Base-by-base conservation (phyloP, 1,140 invertebrate genomes). In the Dysdera silvatica region DNA sequence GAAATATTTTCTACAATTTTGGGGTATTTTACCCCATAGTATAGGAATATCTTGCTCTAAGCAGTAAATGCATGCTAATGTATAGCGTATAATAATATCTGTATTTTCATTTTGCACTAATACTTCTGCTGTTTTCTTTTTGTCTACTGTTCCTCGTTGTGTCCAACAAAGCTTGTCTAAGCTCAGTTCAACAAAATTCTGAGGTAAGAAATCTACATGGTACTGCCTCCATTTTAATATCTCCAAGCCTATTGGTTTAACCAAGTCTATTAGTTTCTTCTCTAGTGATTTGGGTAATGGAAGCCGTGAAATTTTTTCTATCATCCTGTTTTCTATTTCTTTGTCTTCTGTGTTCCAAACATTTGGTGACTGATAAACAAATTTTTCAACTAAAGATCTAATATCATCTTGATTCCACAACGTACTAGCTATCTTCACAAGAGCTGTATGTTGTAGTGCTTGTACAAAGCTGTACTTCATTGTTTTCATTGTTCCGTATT, bases 81-180 rank as follows among this genome's bases (percentile, higher is more conserved):
- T 52, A 20, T 48, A 58, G 18, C 56, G 43, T 20, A 10, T 48
- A 5, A 3, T 48, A 41, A 52, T 31, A 28, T 29, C 33, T 23
- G 47, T 20, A 32, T 3, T 54, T 18, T 61, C 51, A 33, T 61
- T 31, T 33, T 54, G 41, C 6, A 61, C 33, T 29, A 61, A 33
- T 35, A 14, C 5, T 45, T 47, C 29, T 16, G 59, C 51, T 33
- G 59, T 54, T 26, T 51, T 61, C 8, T 40, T 47, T 26, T 33
- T 26, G 54, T 53, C 48, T 28, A 60, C 20, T 18, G 32, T 37
- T 4, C 57, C 57, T 3, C 41, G 35, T 35, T 14, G 16, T 60
- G 57, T 60, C 57, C 57, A 60, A 37, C 20, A 60, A 51, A 51
- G n/a, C 4, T 51, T 7, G 23, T 60, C n/a, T n/a, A n/a, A n/a